These are phyloP conservation scores for Trichonephila clavipes DNA, from an alignment of 1,140 invertebrate species.

Conservation along the genomic window DNA sequence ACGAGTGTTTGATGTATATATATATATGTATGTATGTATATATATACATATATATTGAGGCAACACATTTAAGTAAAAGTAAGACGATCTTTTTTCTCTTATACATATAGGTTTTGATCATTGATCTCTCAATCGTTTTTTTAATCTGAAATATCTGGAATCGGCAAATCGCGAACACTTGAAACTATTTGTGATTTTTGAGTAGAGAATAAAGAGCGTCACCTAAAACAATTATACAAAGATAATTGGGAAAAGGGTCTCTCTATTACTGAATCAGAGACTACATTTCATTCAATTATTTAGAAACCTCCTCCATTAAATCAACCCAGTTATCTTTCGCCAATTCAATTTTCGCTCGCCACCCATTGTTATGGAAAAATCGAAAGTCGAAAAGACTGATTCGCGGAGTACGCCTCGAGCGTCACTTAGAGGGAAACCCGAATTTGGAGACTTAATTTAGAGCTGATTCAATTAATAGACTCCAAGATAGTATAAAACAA, in stretches of 20 bases:
- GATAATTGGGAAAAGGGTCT: slow-evolving; percentile 40
- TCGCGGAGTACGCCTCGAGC: background rate
- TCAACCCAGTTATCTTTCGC: slow-evolving; percentile 43
- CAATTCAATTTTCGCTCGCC: slow-evolving; percentile 45
- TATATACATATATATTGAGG: too few relatives aligned
- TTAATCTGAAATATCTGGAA: background rate
- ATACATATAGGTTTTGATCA: too few relatives aligned
- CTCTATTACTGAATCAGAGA: slow-evolving; percentile 17
- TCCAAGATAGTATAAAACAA: slow-evolving; percentile 17
- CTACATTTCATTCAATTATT: slow-evolving; percentile 44
- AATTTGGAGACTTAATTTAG: slow-evolving; percentile 43
- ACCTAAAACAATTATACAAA: slow-evolving; percentile 39
- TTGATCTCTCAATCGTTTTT: too few relatives aligned
- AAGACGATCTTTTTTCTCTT: too few relatives aligned
- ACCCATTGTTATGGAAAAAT: slow-evolving; percentile 63
- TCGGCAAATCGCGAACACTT: background rate
- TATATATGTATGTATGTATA: too few relatives aligned
- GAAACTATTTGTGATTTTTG: background rate
- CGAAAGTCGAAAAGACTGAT: slow-evolving; percentile 44
- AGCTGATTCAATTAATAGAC: slow-evolving; percentile 50
- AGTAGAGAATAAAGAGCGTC: background rate
- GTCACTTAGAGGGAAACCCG: slow-evolving; percentile 40
- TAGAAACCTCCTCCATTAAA: slow-evolving; percentile 48
- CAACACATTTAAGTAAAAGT: too few relatives aligned
- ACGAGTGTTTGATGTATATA: too few relatives aligned